Conservation (phyloP, 2,888 invertebrate genomes). For the Boloria selene region DNA sequence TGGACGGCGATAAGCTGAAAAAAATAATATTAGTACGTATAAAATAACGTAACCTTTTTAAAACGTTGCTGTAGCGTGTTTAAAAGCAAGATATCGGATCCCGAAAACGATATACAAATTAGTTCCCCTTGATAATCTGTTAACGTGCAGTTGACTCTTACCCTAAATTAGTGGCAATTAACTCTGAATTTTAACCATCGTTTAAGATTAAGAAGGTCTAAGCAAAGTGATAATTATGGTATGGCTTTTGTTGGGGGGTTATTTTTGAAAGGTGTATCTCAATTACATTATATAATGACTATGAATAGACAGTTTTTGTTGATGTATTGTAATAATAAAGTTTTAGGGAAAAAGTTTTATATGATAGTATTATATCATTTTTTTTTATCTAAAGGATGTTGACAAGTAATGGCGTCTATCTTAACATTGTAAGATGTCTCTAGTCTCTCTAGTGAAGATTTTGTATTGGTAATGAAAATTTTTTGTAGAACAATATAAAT, state of each 20-base stretch:
- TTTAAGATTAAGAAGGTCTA: constrained; percentile 15
- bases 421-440: too few species aligned
- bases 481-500: too few species aligned
- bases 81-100: background rate
- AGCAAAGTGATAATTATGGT: constrained; percentile 12
- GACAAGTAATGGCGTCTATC: too few species aligned
- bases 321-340: background rate
- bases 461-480: too few species aligned
- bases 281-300: background rate
- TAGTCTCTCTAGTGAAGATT: too few species aligned
- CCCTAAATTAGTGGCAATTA: constrained; percentile 34
- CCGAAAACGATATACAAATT: constrained; percentile 8
- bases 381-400: too few species aligned
- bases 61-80: background rate
- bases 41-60: background rate
- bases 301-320: constrained; percentile 4
- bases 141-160: constrained; percentile 23
- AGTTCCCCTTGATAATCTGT: constrained; percentile 9
- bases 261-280: constrained; percentile 13
- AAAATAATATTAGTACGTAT: background rate
- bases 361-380: too few species aligned
- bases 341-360: too few species aligned
- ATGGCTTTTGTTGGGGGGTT: constrained; percentile 3
- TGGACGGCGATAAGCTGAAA: too few species aligned
- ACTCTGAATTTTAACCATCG: constrained; percentile 29